phyloP scores from a whole-genome alignment of 64 coral and sea anemone species.

The Porites australiensis region DNA sequence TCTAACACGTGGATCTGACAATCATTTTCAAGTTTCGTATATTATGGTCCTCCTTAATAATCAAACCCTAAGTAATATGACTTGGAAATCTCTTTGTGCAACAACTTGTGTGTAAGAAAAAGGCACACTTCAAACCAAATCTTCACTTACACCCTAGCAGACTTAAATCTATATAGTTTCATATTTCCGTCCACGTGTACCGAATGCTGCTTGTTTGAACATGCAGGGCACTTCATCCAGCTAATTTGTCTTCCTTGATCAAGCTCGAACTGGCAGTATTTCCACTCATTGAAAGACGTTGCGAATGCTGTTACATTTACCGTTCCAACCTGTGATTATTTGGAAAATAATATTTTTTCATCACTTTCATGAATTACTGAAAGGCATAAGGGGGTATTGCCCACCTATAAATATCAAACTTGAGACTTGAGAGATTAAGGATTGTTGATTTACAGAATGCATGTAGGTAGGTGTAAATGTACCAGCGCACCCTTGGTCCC shows the following conservation, averaged over 20 bases:
- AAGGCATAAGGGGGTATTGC: not conserved
- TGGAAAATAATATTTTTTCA: too few relatives aligned
- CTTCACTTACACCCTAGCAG: conserved; percentile 55
- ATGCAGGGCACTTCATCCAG: conserved; percentile 78
- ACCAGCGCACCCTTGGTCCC: too few relatives aligned
- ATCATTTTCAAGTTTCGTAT: too few relatives aligned
- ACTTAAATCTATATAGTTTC: conserved; percentile 78
- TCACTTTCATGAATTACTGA: too few relatives aligned
- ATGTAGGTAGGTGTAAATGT: too few relatives aligned
- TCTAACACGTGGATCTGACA: too few relatives aligned
- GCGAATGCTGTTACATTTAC: conserved; percentile 50
- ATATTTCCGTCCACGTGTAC: conserved; percentile 83
- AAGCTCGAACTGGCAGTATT: conserved; percentile 68
- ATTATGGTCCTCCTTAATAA: too few relatives aligned
- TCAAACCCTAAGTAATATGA: too few relatives aligned
- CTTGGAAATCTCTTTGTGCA: too few relatives aligned
- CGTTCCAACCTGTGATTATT: conserved; percentile 21
- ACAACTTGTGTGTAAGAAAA: too few relatives aligned
- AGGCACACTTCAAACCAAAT: too few relatives aligned
- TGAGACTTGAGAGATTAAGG: not conserved
- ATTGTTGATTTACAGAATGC: too few relatives aligned
- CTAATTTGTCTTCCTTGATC: not conserved
- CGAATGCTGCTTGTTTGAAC: conserved; percentile 29
- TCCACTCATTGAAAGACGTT: conserved; percentile 68
- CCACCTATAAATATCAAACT: not conserved